Evolutionary conservation across 1,140 invertebrate species (phyloP).

Genomic region (Scaptomyza montana): DNA sequence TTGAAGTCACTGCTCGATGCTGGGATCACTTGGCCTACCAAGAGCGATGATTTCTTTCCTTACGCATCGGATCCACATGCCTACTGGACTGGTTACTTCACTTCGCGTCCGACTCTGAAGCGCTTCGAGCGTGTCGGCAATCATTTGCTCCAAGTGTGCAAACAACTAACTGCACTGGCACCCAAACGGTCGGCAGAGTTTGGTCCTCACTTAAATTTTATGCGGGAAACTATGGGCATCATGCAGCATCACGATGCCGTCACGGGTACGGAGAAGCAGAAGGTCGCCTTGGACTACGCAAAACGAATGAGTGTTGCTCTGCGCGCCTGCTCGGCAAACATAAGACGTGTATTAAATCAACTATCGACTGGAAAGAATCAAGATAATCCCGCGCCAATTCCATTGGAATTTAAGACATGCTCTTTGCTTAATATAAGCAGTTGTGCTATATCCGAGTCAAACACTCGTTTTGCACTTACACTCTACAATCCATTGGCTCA

Average conservation of each 20-base stretch:
- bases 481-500: slow-evolving; percentile 93
- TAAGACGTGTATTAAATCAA: slow-evolving; percentile 61
- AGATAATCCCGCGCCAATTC: neutral
- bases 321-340: slow-evolving; percentile 63
- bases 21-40: slow-evolving; percentile 87
- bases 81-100: slow-evolving; percentile 98
- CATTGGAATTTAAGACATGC: slow-evolving; percentile 85
- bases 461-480: slow-evolving; percentile 87
- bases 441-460: slow-evolving; percentile 87
- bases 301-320: slow-evolving; percentile 85
- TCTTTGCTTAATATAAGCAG: slow-evolving; percentile 87
- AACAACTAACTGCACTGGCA: slow-evolving; percentile 85
- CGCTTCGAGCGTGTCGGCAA: slow-evolving; percentile 91
- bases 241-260: slow-evolving; percentile 97
- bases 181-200: slow-evolving; percentile 51
- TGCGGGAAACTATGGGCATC: slow-evolving; percentile 88
- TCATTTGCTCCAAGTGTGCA: slow-evolving; percentile 90
- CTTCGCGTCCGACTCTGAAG: slow-evolving; percentile 93
- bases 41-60: slow-evolving; percentile 95
- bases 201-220: slow-evolving; percentile 73
- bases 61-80: slow-evolving; percentile 93
- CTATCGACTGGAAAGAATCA: slow-evolving; percentile 35
- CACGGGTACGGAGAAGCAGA: slow-evolving; percentile 96
- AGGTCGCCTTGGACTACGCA: slow-evolving; percentile 94
- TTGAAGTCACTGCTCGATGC: slow-evolving; percentile 91